Evolutionary conservation across 2,888 invertebrate species (phyloP).

Genomic region (Apotomis betuletana): DNA sequence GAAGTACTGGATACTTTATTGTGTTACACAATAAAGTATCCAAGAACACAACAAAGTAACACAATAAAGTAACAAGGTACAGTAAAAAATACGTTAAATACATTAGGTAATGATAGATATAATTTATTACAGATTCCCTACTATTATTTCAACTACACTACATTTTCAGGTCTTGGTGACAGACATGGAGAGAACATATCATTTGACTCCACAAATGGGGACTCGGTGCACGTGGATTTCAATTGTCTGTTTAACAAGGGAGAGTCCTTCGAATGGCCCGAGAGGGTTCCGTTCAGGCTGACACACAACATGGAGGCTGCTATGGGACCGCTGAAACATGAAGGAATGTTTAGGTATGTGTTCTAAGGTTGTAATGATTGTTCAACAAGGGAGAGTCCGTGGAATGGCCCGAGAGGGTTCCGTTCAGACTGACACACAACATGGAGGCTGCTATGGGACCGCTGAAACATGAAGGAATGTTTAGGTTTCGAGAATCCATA

Average conservation of each 20-base stretch:
- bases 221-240: conserved; percentile 98
- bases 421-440: neutral
- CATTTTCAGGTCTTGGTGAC: conserved; percentile 91
- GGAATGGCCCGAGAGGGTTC: neutral
- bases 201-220: conserved; percentile 95
- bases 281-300: conserved; percentile 95
- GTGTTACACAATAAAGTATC: too few species aligned
- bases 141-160: neutral
- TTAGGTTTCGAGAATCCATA: too few species aligned
- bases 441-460: neutral
- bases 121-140: neutral
- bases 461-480: neutral
- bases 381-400: neutral
- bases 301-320: conserved; percentile 99
- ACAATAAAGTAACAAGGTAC: too few species aligned
- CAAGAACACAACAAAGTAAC: too few species aligned
- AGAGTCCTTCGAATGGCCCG: conserved; percentile 94
- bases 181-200: conserved; percentile 98
- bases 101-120: too few species aligned
- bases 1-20: too few species aligned
- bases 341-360: conserved; percentile 89
- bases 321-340: conserved; percentile 96
- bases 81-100: too few species aligned
- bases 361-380: neutral
- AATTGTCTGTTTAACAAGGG: conserved; percentile 98